A percentile compares a stretch with the other conserved stretches of the same genome.
These are phyloP conservation scores for Eupsilia transversa DNA, from an alignment of 2,888 invertebrate species.

Conservation along the genomic window DNA sequence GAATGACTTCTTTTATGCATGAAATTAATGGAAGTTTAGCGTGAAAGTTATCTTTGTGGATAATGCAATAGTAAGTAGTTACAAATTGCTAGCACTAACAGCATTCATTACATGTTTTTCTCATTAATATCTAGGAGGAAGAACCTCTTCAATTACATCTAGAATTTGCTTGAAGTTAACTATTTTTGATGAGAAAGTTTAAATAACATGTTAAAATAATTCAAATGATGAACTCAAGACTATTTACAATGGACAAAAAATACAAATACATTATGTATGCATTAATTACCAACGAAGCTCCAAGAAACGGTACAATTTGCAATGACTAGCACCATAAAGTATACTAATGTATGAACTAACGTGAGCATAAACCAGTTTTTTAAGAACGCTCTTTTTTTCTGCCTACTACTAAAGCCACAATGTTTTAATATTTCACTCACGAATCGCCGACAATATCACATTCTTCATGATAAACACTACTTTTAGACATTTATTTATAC, in stretches of 20 bases:
- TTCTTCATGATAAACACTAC: constrained; percentile 53
- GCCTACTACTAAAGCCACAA: constrained; percentile 32
- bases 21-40: constrained; percentile 44
- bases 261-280: constrained; percentile 61
- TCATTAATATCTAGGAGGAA: constrained; percentile 10
- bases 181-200: constrained; percentile 52
- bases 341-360: constrained; percentile 53
- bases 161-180: constrained; percentile 3
- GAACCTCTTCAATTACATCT: constrained; percentile 25
- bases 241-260: constrained; percentile 53
- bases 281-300: constrained; percentile 61
- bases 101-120: constrained; percentile 28
- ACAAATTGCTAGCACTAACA: constrained; percentile 29
- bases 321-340: constrained; percentile 55
- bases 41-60: constrained; percentile 56
- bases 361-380: constrained; percentile 55
- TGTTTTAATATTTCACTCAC: constrained; percentile 65
- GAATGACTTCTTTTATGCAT: constrained; percentile 58
- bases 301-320: constrained; percentile 62
- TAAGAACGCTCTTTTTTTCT: constrained; percentile 23
- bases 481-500: constrained; percentile 53
- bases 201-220: constrained; percentile 41
- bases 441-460: constrained; percentile 65
- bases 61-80: constrained; percentile 31
- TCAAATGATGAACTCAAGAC: constrained; percentile 48